Evolutionary conservation across 2,888 invertebrate genomes (phyloP), one percentile per base, ranked within the genome.

Genomic region (Drosophila pegasa): DNA sequence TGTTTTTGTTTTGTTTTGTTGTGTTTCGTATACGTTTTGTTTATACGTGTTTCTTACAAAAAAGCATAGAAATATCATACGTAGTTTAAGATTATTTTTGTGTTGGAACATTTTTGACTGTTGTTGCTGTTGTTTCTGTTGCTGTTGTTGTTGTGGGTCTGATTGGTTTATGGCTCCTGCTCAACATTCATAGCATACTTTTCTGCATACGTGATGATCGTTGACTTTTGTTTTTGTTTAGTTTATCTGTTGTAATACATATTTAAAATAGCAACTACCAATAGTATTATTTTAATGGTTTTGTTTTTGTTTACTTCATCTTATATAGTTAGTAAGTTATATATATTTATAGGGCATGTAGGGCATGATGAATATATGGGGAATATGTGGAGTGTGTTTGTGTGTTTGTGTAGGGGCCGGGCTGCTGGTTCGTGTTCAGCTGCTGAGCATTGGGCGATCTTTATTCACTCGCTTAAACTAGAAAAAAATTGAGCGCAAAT

Each of bases 261-360:
- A 83, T 80, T 86, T 88, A 87, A 86, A 88, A 89, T 86, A 87
- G 84, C 88, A 71, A 88, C 89, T 89, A 89, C 89, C 72, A 63
- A 78, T 75, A 78, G 73, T 71, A 69, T 80, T 83, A 80, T 35
- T 50, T n/a, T 45, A 27, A 41, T 41, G 20, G 2, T 65, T 79
- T 60, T 58, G n/a, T 18, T 45, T 45, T 48, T 41, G 55, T 74
- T 78, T 81, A 78, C 54, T 83, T 74, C 71, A 56, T 60, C 80
- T 85, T 88, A 85, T 82, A 82, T 85, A 89, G 86, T 75, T 87
- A 89, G 82, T 85, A 85, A 88, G 88, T 87, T 82, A 86, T 87
- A 84, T 88, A 87, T 84, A 88, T 84, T 81, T 86, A 86, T 83
- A 83, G 77, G 78, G 65, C 58, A 61, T 78, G 60, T 63, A 5